Base-by-base conservation (phyloP, 2,888 invertebrate genomes). In the Perizoma flavofasciatum region DNA sequence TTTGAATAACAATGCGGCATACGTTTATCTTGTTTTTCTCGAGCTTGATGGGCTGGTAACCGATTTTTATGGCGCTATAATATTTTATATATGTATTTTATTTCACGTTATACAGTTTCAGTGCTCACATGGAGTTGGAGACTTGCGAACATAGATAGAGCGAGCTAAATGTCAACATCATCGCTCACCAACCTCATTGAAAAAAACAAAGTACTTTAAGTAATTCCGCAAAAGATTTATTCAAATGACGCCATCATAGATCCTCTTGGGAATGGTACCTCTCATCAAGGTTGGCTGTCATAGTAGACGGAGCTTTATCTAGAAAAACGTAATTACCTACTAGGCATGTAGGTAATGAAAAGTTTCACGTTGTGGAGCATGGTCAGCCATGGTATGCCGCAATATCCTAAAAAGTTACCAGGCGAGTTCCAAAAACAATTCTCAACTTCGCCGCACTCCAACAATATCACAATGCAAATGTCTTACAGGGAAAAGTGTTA, bases 1-100 rank as follows among this genome's bases (percentile, higher is more conserved):
- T 82, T 79, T 70, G 72, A 81, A 84, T 85, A 82, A 83, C 81
- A 85, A 89, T 83, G 79, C 77, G 74, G 77, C 72, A 74, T 71
- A 74, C 68, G 70, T 68, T 64, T 76, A 78, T 77, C 75, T 75
- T 62, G 71, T 68, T 77, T 78, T 79, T 75, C 71, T 69, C 71
- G 57, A 7, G 34, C 7, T 37, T 37, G 37, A 58, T 8, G 32
- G 22, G 35, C 37, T 51, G 44, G 8, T 7, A 37, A 49, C 40
- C 40, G 34, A 45, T 60, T 47, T 43, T 46, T 58, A 11, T 50
- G 34, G 49, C 6, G 10, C 39, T 40, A 33, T 8, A n/a, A n/a
- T n/a, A n/a, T n/a, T n/a, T n/a, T n/a, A n/a, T n/a, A n/a, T n/a
- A n/a, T 54, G 8, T 6, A 10, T 33, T 41, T 5, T 9, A 9